A percentile compares a stretch with the other conserved stretches of the same genome.
These are phyloP conservation scores for Metellina segmentata DNA, from an alignment of 2,888 invertebrate genomes.

Conservation along the genomic window DNA sequence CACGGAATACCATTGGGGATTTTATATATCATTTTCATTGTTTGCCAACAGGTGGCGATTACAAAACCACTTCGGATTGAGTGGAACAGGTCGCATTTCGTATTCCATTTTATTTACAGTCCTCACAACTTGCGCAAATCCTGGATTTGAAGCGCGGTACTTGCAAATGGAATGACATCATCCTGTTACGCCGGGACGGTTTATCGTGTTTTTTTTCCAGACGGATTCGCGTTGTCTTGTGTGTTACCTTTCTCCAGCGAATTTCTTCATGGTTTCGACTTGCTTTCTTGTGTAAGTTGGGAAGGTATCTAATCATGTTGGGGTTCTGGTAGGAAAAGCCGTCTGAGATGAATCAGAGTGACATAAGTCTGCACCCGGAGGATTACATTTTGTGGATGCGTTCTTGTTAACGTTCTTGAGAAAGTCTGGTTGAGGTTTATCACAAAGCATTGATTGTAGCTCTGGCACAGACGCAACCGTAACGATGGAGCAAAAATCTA, in stretches of 20 bases:
- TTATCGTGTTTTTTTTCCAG: not conserved
- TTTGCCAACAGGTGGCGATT: constrained; percentile 34
- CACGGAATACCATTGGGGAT: constrained; percentile 13
- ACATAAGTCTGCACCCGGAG: not conserved
- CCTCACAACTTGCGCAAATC: not conserved
- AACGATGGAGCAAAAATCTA: no score
- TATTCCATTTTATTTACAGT: not conserved
- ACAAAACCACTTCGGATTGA: constrained; percentile 13
- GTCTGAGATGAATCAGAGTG: constrained; percentile 26
- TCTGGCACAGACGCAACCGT: no score
- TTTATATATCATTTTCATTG: constrained; percentile 24
- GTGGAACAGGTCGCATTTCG: not conserved
- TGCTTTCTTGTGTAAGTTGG: no score
- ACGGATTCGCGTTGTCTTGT: not conserved
- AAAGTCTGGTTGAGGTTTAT: not conserved
- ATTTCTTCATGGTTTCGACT: no score
- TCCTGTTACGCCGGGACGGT: not conserved
- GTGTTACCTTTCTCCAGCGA: not conserved
- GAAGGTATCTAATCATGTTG: no score
- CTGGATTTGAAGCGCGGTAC: not conserved
- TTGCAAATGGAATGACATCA: not conserved
- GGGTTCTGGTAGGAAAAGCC: no score
- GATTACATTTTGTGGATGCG: not conserved
- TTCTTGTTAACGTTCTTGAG: not conserved
- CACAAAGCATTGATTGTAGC: no score